Conservation (phyloP, 1,140 invertebrate species). For the Dendrolimus punctatus region DNA sequence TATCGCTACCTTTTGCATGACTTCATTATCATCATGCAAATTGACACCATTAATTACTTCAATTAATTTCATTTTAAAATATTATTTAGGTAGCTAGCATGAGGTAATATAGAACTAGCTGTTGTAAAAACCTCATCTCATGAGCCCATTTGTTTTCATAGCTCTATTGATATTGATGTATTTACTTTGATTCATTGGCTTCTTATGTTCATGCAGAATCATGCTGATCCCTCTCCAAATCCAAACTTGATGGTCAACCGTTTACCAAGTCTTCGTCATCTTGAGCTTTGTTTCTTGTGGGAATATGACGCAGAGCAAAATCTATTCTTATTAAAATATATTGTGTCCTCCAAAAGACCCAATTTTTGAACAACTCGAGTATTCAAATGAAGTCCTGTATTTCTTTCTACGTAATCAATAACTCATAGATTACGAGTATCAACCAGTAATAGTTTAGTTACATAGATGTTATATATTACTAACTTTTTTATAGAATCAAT, state of each 20-base stretch:
- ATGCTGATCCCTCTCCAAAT: constrained; percentile 16
- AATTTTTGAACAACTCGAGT: too few species aligned
- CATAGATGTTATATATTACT: too few species aligned
- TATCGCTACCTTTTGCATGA: constrained; percentile 27
- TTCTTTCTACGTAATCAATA: too few species aligned
- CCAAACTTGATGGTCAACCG: constrained; percentile 2
- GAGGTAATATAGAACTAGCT: constrained; percentile 22
- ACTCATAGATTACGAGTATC: too few species aligned
- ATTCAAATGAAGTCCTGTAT: too few species aligned
- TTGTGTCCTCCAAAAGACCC: too few species aligned
- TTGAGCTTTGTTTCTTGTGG: constrained; percentile 1
- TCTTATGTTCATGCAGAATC: constrained; percentile 16
- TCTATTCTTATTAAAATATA: too few species aligned
- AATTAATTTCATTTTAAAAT: constrained; percentile 6
- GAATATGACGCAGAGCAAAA: neutral
- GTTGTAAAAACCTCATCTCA: constrained; percentile 17
- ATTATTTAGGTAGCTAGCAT: constrained; percentile 14
- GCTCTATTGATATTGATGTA: constrained; percentile 5
- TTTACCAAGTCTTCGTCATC: constrained; percentile 18
- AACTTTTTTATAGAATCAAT: too few species aligned
- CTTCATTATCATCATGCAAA: constrained; percentile 21
- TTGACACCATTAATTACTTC: constrained; percentile 6
- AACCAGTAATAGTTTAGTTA: too few species aligned
- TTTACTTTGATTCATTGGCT: constrained; percentile 13
- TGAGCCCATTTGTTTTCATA: constrained; percentile 9